Evolutionary conservation across 2,888 invertebrate species (phyloP).

Genomic region (Leucania comma): DNA sequence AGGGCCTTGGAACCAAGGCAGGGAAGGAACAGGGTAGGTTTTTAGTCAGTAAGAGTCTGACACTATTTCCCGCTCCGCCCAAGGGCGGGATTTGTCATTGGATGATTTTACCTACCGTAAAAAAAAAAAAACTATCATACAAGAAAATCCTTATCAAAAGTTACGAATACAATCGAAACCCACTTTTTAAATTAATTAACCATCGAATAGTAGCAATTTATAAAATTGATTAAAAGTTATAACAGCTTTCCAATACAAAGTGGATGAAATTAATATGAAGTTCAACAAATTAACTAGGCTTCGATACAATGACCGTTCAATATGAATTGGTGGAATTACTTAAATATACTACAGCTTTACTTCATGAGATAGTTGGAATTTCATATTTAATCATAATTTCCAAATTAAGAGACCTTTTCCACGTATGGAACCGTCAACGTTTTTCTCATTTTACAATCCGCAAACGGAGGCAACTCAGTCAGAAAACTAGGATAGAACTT

Average conservation of each 20-base stretch:
- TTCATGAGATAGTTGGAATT: conserved; percentile 5
- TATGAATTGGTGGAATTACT: conserved; percentile 17
- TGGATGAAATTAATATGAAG: conserved; percentile 20
- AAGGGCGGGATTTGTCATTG: too few relatives aligned
- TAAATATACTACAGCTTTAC: conserved; percentile 1
- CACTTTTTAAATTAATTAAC: neutral
- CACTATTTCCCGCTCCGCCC: too few relatives aligned
- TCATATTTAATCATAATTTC: neutral
- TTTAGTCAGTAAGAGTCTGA: too few relatives aligned
- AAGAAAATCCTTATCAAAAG: neutral
- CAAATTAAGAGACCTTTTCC: neutral
- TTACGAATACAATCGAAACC: neutral
- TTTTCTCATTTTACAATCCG: too few relatives aligned
- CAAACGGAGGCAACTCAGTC: too few relatives aligned
- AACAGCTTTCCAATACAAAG: conserved; percentile 29
- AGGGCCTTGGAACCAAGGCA: too few relatives aligned
- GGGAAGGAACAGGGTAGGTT: too few relatives aligned
- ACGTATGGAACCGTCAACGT: too few relatives aligned
- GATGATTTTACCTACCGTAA: too few relatives aligned
- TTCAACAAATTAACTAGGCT: conserved; percentile 15
- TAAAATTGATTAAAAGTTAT: conserved; percentile 18
- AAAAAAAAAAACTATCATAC: neutral
- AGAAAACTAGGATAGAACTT: too few relatives aligned
- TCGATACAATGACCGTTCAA: conserved; percentile 1
- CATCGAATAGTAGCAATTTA: neutral